Percentiles rank a stretch among this genome's conserved stretches.
Evolutionary conservation across 1,140 invertebrate genomes (phyloP).

Genomic region (Copidosoma floridanum): DNA sequence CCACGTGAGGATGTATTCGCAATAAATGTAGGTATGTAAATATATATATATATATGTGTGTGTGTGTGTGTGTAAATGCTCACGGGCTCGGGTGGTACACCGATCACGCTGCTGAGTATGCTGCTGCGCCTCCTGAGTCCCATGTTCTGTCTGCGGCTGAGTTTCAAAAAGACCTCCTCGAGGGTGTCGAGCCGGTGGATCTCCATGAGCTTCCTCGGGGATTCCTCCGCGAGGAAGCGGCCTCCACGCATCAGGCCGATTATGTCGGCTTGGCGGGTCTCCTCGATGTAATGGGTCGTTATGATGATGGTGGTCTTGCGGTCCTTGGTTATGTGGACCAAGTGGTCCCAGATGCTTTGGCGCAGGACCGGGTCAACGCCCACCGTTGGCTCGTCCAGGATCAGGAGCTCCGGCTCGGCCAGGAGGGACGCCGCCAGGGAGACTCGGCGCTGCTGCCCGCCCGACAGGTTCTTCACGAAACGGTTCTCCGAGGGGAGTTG

Average conservation of each 20-base stretch:
- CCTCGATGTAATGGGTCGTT: conserved; percentile 97
- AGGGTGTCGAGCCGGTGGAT: conserved; percentile 77
- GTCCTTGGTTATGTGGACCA: conserved; percentile 83
- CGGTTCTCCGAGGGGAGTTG: conserved; percentile 61
- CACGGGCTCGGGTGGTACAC: conserved; percentile 55
- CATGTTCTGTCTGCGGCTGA: conserved; percentile 80
- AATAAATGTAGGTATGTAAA: too few relatives aligned
- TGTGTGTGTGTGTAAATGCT: not conserved
- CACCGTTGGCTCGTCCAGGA: conserved; percentile 92
- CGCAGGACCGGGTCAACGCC: conserved; percentile 92
- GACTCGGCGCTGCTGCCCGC: conserved; percentile 85
- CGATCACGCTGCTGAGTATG: conserved; percentile 69
- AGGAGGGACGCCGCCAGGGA: conserved; percentile 85
- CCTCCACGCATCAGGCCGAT: conserved; percentile 93
- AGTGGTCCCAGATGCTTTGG: conserved; percentile 92
- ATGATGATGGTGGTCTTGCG: conserved; percentile 92
- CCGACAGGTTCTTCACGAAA: conserved; percentile 82
- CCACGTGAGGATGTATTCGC: too few relatives aligned
- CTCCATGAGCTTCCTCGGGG: conserved; percentile 75
- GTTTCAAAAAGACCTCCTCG: conserved; percentile 90
- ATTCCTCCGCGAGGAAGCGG: conserved; percentile 85
- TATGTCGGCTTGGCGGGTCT: conserved; percentile 85
- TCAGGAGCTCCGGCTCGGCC: conserved; percentile 85
- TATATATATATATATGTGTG: too few relatives aligned
- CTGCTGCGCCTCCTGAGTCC: conserved; percentile 75